phyloP scores from a whole-genome alignment of 2,888 invertebrate genomes.

The Azorinus chamasolen region DNA sequence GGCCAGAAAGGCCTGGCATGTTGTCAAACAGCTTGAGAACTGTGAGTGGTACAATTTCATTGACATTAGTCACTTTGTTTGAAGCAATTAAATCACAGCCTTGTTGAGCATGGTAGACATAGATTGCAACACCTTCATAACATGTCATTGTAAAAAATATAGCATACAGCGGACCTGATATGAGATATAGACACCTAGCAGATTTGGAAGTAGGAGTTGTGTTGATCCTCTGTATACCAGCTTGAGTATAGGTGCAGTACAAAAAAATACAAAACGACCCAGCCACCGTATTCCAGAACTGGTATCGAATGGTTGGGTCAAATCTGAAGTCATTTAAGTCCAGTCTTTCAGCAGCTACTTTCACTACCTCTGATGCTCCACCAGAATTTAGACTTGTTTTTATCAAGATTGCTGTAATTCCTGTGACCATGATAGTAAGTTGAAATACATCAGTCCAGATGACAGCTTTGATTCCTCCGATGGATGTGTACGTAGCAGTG shows the following conservation, averaged over 20 bases:
- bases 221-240: conserved; percentile 43
- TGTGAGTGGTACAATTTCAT: conserved; percentile 38
- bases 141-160: neutral
- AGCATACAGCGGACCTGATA: conserved; percentile 22
- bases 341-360: conserved; percentile 18
- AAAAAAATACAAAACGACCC: conserved; percentile 23
- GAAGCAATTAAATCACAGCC: conserved; percentile 39
- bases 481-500: conserved; percentile 38
- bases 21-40: conserved; percentile 35
- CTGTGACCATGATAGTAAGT: conserved; percentile 35
- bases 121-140: conserved; percentile 38
- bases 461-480: conserved; percentile 49
- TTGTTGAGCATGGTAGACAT: conserved; percentile 34
- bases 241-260: conserved; percentile 20
- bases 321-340: conserved; percentile 21
- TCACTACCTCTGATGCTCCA: neutral
- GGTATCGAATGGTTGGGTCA: conserved; percentile 45
- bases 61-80: conserved; percentile 27
- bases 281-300: conserved; percentile 34
- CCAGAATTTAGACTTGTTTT: conserved; percentile 20
- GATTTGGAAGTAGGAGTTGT: conserved; percentile 16
- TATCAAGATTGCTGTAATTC: conserved; percentile 28
- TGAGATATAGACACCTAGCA: conserved; percentile 9
- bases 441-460: conserved; percentile 51
- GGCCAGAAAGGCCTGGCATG: conserved; percentile 41